phyloP scores from a whole-genome alignment of 2,888 invertebrate genomes.

The Sicus ferrugineus region DNA sequence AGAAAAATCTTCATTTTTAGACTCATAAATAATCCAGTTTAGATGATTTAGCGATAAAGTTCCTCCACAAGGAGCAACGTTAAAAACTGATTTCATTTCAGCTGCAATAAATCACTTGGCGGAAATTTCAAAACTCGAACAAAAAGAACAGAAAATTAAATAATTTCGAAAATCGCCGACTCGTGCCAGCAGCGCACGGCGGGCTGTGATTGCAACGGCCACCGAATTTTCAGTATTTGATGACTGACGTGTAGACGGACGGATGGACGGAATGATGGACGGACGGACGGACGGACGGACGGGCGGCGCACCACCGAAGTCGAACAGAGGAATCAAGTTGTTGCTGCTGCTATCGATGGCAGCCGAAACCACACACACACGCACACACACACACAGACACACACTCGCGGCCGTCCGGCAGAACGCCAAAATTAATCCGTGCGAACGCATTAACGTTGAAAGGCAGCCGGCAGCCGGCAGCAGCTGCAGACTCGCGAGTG shows the following conservation, averaged over 20 bases:
- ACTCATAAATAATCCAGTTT: too few relatives aligned
- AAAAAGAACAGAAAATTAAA: slow-evolving; percentile 1
- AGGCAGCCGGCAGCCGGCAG: neutral
- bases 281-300: neutral
- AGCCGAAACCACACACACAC: neutral
- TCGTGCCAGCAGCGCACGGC: slow-evolving; percentile 8
- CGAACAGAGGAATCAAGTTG: neutral
- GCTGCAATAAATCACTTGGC: slow-evolving; percentile 14
- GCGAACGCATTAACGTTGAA: neutral
- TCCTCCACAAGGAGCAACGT: too few relatives aligned
- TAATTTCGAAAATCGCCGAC: slow-evolving; percentile 6
- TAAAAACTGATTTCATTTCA: too few relatives aligned
- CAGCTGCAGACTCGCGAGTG: neutral
- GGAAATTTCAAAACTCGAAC: neutral
- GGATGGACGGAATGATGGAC: neutral
- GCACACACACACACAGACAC: too few relatives aligned
- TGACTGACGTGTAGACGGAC: slow-evolving; percentile 6
- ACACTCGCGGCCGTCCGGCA: neutral
- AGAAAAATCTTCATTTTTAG: too few relatives aligned
- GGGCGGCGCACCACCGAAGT: neutral
- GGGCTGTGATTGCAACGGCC: neutral
- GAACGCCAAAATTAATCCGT: neutral
- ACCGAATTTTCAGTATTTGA: neutral
- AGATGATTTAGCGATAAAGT: too few relatives aligned
- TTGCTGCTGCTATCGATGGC: neutral